These are phyloP conservation scores for Bombus terrestris DNA, from an alignment of 1,140 invertebrate species.

Conservation along the genomic window DNA sequence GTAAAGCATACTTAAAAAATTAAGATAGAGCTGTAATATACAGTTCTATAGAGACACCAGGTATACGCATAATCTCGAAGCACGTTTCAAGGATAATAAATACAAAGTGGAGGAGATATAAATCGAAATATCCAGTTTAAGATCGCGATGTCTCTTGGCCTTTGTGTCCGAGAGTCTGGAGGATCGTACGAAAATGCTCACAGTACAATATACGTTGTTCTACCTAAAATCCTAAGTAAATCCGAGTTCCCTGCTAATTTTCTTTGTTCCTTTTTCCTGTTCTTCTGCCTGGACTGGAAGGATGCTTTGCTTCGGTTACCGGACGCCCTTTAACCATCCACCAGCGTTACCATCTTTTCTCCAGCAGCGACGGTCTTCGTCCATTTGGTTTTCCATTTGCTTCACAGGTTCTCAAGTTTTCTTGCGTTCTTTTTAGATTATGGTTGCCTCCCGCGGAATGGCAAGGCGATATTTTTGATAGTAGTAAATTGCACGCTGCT, in stretches of 20 bases:
- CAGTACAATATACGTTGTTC: background rate
- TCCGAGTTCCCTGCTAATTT: conserved; percentile 1
- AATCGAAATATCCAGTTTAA: conserved; percentile 19
- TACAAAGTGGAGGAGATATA: conserved; percentile 11
- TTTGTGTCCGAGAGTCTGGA: background rate
- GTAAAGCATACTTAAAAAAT: too few relatives aligned
- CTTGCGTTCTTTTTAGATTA: too few relatives aligned
- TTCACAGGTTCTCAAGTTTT: background rate
- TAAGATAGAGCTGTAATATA: background rate
- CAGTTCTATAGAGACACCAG: background rate
- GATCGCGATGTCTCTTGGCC: background rate
- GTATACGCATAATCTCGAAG: background rate
- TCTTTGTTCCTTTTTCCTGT: conserved; percentile 10
- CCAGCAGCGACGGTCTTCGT: too few relatives aligned
- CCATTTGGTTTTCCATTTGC: background rate
- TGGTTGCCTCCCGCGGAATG: too few relatives aligned
- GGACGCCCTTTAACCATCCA: background rate
- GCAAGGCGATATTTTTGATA: background rate
- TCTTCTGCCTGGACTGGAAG: background rate
- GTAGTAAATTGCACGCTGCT: background rate
- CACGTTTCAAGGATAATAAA: background rate
- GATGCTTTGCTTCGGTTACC: conserved; percentile 5
- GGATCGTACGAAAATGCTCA: background rate
- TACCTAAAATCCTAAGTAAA: conserved; percentile 16
- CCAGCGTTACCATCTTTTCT: background rate